Base-by-base conservation (phyloP, 1,140 invertebrate species). In the Hycleus phaleratus region DNA sequence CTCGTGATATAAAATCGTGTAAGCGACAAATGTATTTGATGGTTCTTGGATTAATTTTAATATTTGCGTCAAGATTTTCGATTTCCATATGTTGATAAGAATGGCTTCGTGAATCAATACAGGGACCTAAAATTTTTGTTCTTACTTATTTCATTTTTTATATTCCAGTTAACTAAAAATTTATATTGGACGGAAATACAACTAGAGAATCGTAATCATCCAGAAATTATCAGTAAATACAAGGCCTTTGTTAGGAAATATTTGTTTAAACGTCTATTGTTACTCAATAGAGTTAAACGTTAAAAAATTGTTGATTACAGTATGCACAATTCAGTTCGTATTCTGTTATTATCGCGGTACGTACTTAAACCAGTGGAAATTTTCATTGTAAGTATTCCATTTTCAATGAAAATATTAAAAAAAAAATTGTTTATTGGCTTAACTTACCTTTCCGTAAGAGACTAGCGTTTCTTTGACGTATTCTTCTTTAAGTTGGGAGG, bases 91-190 rank as follows among this genome's bases (percentile, higher is more conserved):
- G 63, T 82, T 81, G 39, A 90, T 81, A 68, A 85, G 82, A 59
- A 89, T 87, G 0, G 85, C 83, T 76, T 91, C 88, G 58, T 87
- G 80, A 40, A 91, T 80, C 38, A 92, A 70, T 12, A 87, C 63
- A 1, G 81, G 78, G 4, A 86, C 74, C 81, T 88, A 72, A 64
- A 74, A 76, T 68, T 56, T 18, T 18, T 1, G 1, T 18, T 18
- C 18, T 18, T 18, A 18, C 18, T 18, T 18, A 18, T 18, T 18
- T 18, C 1, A 58, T 60, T 55, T 55, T 26, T 10, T 58, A 9
- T 18, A 11, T 10, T 11, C 5, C 18, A 7, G 18, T 7, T 11
- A 24, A 44, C 5, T 24, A 0, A 4, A 5, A 44, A 11, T 11
- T 44, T 11, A 44, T 11, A 44, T 48, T 18, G 12, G 2, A 48